phyloP scores from a whole-genome alignment of 2,113 vertebrate genomes.

The Lagopus leucura region DNA sequence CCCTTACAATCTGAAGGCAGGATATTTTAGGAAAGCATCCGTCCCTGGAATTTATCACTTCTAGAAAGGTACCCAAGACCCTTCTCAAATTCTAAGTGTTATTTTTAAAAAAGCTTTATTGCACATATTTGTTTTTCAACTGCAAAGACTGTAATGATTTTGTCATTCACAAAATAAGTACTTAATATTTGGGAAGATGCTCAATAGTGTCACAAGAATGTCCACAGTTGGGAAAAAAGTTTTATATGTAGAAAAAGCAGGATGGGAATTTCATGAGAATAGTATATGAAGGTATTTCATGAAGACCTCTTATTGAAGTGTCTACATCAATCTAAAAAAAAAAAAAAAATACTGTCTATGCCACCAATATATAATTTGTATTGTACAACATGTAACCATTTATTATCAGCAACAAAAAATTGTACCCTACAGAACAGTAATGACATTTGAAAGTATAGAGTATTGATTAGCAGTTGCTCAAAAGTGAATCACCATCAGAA shows the following conservation, averaged over 20 bases:
- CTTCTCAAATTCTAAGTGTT: not conserved
- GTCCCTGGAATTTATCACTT: not conserved
- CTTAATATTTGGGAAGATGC: not conserved
- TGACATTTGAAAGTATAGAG: slow-evolving; percentile 46
- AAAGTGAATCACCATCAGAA: slow-evolving; percentile 57
- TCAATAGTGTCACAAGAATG: not conserved
- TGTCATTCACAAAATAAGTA: not conserved
- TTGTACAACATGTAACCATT: not conserved
- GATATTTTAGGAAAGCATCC: not conserved
- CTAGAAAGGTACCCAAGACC: not conserved
- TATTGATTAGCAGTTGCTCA: slow-evolving; percentile 68
- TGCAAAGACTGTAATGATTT: not conserved
- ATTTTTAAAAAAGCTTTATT: not conserved
- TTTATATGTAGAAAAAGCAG: not conserved
- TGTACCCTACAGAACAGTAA: slow-evolving; percentile 48
- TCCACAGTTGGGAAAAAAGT: not conserved
- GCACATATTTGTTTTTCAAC: not conserved
- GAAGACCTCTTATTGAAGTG: not conserved
- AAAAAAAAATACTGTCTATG: not conserved
- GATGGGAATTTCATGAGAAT: not conserved
- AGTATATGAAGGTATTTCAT: not conserved
- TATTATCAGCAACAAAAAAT: slow-evolving; percentile 23
- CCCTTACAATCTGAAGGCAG: not conserved
- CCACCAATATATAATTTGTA: slow-evolving; percentile 11
- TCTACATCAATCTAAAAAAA: not conserved